Conservation (phyloP, 2,113 vertebrate species). For the Silurus asotus region DNA sequence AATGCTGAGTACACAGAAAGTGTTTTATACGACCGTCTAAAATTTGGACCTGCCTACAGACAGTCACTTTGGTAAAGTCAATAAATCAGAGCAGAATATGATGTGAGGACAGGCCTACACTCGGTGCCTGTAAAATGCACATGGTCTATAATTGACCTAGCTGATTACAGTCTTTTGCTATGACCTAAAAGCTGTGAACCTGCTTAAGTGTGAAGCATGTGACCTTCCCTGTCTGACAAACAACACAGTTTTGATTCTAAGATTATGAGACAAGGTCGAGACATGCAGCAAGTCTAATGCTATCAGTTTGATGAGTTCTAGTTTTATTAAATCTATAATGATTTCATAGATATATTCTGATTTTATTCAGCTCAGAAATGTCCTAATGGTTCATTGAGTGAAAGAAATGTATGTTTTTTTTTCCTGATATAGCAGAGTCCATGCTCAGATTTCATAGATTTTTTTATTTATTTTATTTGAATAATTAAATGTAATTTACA, state of each 20-base stretch:
- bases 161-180: background rate
- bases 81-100: conserved; percentile 27
- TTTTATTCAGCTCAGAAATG: background rate
- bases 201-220: background rate
- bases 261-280: background rate
- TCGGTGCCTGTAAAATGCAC: background rate
- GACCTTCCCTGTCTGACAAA: background rate
- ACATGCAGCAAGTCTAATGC: background rate
- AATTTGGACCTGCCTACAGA: conserved; percentile 17
- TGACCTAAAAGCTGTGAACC: background rate
- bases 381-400: background rate
- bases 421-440: background rate
- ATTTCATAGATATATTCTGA: background rate
- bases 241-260: background rate
- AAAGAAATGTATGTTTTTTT: background rate
- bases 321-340: background rate
- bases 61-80: conserved; percentile 13
- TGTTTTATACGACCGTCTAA: conserved; percentile 35
- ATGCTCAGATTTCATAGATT: background rate
- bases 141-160: background rate
- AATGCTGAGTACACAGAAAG: conserved; percentile 26
- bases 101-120: background rate
- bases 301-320: background rate
- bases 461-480: background rate
- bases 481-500: no score